Base-by-base conservation (phyloP, 2,113 vertebrate species). In the Orthochromis malagaraziensis region DNA sequence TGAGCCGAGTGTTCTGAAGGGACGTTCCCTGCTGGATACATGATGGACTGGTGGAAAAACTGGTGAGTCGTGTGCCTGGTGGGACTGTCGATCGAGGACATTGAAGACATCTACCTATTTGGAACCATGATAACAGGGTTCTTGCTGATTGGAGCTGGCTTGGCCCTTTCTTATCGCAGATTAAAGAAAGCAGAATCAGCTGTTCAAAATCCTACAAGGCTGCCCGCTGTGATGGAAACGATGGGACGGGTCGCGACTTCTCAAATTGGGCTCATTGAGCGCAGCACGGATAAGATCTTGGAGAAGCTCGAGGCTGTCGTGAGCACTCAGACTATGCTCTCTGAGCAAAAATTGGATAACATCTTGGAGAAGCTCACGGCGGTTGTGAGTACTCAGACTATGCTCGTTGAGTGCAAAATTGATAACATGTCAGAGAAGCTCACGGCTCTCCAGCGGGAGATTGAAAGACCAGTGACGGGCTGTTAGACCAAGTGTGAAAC, bases 311-410 rank as follows among this genome's bases (percentile, higher is more conserved):
- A 9, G 47, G 16, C 16, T 3, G 7, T 49, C 0, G 2, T 19
- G 16, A 49, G 16, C 4, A 49, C 47, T 17, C 16, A 17, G 45
- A 47, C 14, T 16, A 7, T 16, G 14, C 6, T 16, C 45, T 7
- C 45, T 47, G 45, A 16, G 45, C 0, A 16, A 47, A 16, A 47
- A 47, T 47, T 47, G 42, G 45, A 47, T 47, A 47, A 16, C 14
- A 47, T 47, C 14, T 47, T 16, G 14, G 45, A 47, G 45, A 49
- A 49, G 47, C 45, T 4, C 45, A 3, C 2, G 7, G 16, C 4
- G 0, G 16, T 49, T 0, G 47, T 17, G 47, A 49, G 47, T 0
- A 49, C 47, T 17, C 47, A 9, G 47, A 3, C 47, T 3, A 0
- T 51, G 47, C 47, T 51, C 3, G 47, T 51, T 51, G 47, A 51